Evolutionary conservation across 1,140 invertebrate species (phyloP).

Genomic region (Brachystomella parvula): DNA sequence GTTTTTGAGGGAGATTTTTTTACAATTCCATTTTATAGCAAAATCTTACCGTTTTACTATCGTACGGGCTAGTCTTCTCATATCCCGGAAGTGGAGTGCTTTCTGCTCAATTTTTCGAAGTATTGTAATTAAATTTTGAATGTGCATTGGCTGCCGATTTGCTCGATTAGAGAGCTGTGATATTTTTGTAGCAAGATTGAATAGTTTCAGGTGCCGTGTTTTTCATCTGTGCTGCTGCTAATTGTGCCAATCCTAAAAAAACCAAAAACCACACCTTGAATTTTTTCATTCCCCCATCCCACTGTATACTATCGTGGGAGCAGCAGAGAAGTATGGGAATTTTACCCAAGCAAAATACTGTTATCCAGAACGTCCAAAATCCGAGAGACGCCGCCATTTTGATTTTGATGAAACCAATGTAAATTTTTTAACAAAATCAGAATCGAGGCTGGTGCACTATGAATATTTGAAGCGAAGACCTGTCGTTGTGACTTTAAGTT

Average conservation of each 20-base stretch:
- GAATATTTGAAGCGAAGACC: too few relatives aligned
- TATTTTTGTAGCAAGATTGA: constrained; percentile 32
- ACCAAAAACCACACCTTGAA: neutral
- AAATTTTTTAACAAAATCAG: too few relatives aligned
- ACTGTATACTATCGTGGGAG: too few relatives aligned
- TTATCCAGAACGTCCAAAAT: too few relatives aligned
- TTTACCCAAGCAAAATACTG: too few relatives aligned
- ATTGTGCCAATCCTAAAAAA: neutral
- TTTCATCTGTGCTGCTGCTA: neutral
- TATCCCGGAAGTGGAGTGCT: constrained; percentile 29
- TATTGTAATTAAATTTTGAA: constrained; percentile 38
- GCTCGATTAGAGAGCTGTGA: constrained; percentile 32
- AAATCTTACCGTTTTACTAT: constrained; percentile 29
- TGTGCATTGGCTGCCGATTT: constrained; percentile 36
- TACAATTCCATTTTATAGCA: neutral
- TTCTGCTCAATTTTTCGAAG: constrained; percentile 39
- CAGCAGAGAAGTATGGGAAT: too few relatives aligned
- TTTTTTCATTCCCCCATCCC: too few relatives aligned
- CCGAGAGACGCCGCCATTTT: too few relatives aligned
- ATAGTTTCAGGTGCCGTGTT: constrained; percentile 23
- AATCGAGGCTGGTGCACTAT: too few relatives aligned
- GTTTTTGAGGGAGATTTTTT: neutral
- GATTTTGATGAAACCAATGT: too few relatives aligned
- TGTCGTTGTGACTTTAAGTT: too few relatives aligned
- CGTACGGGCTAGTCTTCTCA: constrained; percentile 28